Evolutionary conservation across 2,888 invertebrate genomes (phyloP), one percentile per base, ranked within the genome.

Genomic region (Tanytarsus gracilentus): DNA sequence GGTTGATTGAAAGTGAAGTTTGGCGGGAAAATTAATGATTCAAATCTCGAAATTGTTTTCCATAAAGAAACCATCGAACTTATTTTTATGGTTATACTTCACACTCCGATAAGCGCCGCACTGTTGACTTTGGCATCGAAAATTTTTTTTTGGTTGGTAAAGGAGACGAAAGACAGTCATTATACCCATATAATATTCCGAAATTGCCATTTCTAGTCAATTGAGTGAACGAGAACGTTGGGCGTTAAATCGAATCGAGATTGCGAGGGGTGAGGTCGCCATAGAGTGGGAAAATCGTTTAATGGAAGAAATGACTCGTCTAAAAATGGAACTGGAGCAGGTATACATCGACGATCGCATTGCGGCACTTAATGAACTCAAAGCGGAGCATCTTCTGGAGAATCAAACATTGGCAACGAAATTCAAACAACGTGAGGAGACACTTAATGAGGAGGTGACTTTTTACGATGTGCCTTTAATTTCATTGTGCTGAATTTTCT

Each of bases 231-330:
- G 75, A 67, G 77, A 78, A 64, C 71, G 74, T 61, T 69, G 72
- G 67, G 70, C 71, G 68, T 69, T 72, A 64, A 71, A 72, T 64
- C 70, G 70, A 64, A 71, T 79, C 64, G 76, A 77, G 65, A 76
- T 78, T 65, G 78, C 78, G 68, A 74, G 78, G 64, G 74, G 75
- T 63, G 78, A 78, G 69, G 77, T 78, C 64, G 79, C 78, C 62
- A 73, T 76, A 65, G 76, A 81, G 74, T 83, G 83, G 83, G 83
- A 83, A 69, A 78, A 80, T 64, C 77, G 78, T 71, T 69, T 82
- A 66, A 69, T 73, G 72, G 76, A 78, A 67, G 83, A 83, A 73
- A 79, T 79, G 72, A 75, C 77, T 66, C 76, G 81, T 71, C 72
- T 83, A 69, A 81, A 78, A 70, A 71, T 72, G 63, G 83, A 83